A percentile compares a stretch with the other conserved stretches of the same genome.
phyloP scores from a whole-genome alignment of 1,140 invertebrate species.

The Megalopta genalis region DNA sequence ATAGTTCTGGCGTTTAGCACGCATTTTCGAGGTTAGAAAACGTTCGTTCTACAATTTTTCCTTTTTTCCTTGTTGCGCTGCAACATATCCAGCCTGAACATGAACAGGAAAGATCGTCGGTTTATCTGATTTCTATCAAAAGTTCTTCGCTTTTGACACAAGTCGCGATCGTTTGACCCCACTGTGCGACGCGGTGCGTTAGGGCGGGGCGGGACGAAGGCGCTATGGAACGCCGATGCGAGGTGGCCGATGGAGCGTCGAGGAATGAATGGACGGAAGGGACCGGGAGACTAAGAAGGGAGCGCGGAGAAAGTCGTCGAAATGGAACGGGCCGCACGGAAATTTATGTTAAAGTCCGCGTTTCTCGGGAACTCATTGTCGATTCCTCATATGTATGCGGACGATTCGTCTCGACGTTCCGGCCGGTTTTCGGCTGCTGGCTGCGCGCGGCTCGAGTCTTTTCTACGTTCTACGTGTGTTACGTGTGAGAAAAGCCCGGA shows the following conservation, averaged over 20 bases:
- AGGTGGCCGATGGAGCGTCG: slow-evolving; percentile 24
- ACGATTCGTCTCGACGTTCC: slow-evolving; percentile 56
- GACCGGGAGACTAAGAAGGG: slow-evolving; percentile 35
- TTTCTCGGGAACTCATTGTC: slow-evolving; percentile 77
- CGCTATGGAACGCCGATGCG: background rate
- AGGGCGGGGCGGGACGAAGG: background rate
- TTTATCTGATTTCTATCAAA: too few relatives aligned
- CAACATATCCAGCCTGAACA: too few relatives aligned
- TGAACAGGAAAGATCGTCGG: too few relatives aligned
- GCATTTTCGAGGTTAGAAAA: too few relatives aligned
- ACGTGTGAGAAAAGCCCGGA: slow-evolving; percentile 49
- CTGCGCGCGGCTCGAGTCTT: too few relatives aligned
- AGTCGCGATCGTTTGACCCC: too few relatives aligned
- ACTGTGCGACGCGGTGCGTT: too few relatives aligned
- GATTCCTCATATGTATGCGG: slow-evolving; percentile 72
- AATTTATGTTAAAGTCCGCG: slow-evolving; percentile 74
- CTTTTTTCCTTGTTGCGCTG: too few relatives aligned
- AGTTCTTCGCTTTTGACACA: too few relatives aligned
- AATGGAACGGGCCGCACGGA: slow-evolving; percentile 52
- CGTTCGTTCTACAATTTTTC: too few relatives aligned
- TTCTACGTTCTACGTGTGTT: slow-evolving; percentile 1
- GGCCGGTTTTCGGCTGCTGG: slow-evolving; percentile 52
- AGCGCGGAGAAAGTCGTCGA: slow-evolving; percentile 48
- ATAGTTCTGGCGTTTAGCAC: too few relatives aligned
- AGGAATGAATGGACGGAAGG: slow-evolving; percentile 28